Evolutionary conservation across 2,888 invertebrate species (phyloP), one percentile per base, ranked within the genome.

Genomic region (Eupithecia abbreviata): DNA sequence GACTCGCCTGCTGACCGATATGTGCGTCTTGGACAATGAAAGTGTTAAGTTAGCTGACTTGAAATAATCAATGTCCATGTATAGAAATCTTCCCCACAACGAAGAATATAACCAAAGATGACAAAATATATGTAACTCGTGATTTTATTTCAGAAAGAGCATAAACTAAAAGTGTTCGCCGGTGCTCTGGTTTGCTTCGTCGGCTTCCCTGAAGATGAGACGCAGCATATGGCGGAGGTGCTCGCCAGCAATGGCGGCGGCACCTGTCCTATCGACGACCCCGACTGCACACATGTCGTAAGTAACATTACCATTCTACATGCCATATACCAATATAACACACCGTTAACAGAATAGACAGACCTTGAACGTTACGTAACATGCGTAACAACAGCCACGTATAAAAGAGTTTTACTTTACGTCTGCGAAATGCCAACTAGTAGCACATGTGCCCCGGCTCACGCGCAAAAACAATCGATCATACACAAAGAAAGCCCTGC

Each of bases 281-380:
- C 97, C 41, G 96, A 96, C 88, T 98, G 98, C 90, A 98, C 98
- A 67, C 99, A 99, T 94, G 97, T 99, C 91, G 98, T 99, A 95
- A 97, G 97, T 96, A 66, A 76, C 72, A 65, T 47, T 73, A 77
- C 68, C 66, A 43, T 62, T 73, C 75, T 73, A 76, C 70, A 74
- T 30, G 62, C 12, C 71, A 77, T 73, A 69, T 45, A 55, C 72
- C 72, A 72, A 68, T 70, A 18, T 42, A 74, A 73, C 42, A 55
- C 73, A 74, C 74, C 71, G 74, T 72, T 79, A 72, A 70, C 78
- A 76, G 72, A 81, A 79, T 72, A 77, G 73, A 66, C 70, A 82
- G 79, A 76, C 80, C 81, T 81, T 79, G 82, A 69, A 67, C 55
- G 73, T 80, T 81, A 80, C 81, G 79, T 79, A 81, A 82, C 74